Percentiles rank a stretch among this genome's conserved stretches.
phyloP scores from a whole-genome alignment of 2,797 vertebrate genomes.

The Erpetoichthys calabaricus region DNA sequence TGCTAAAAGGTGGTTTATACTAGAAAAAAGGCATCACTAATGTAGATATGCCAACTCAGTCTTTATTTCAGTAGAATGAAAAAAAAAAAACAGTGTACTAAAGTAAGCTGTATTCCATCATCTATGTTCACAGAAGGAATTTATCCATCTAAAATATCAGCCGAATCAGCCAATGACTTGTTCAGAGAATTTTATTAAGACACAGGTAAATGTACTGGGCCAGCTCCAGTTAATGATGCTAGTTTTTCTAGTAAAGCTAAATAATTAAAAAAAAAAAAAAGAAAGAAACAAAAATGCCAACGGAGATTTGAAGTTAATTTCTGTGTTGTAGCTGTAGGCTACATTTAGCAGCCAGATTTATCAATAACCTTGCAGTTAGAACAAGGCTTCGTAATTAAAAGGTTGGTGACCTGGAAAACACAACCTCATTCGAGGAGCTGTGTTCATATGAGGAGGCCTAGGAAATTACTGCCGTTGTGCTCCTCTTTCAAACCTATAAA shows the following conservation, averaged over 20 bases:
- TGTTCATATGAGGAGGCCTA: slow-evolving; percentile 16
- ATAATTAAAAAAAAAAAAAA: slow-evolving; percentile 9
- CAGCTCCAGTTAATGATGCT: slow-evolving; percentile 3
- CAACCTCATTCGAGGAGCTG: slow-evolving; percentile 55
- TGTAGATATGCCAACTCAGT: no score
- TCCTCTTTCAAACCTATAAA: slow-evolving; percentile 18
- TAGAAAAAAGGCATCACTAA: no score
- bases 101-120: no score
- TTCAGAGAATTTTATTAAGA: no score
- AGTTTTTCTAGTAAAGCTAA: slow-evolving; percentile 10
- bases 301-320: slow-evolving; percentile 13
- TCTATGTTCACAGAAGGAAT: no score
- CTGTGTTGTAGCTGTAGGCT: slow-evolving; percentile 10
- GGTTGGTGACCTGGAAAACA: slow-evolving; percentile 71
- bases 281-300: background rate
- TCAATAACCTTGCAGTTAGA: slow-evolving; percentile 68
- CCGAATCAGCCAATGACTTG: no score
- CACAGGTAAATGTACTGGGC: no score
- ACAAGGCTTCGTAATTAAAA: slow-evolving; percentile 74
- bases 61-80: no score
- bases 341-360: slow-evolving; percentile 34
- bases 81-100: no score
- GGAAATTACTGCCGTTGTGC: slow-evolving; percentile 20
- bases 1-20: no score
- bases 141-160: no score